Evolutionary conservation across 2,888 invertebrate species (phyloP).

Genomic region (Pheosia tremula): DNA sequence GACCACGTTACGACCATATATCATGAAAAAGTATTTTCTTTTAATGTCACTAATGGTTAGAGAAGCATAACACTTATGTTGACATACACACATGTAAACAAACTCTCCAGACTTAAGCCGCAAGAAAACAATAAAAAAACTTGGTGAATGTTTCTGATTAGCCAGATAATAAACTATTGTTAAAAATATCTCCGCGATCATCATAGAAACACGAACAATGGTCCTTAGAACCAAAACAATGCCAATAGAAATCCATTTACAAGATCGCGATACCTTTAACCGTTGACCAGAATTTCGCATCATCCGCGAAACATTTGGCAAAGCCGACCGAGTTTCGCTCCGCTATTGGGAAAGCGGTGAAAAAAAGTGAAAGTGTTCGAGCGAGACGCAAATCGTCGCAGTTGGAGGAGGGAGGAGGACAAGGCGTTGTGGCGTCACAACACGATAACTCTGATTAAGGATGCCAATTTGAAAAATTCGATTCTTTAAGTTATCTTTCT

Average conservation of each 20-base stretch:
- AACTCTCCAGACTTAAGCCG: not conserved
- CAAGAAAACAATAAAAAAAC: not conserved
- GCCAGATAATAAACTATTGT: slow-evolving; percentile 15
- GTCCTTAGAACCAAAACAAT: slow-evolving; percentile 45
- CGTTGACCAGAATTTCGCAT: slow-evolving; percentile 33
- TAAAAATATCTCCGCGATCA: slow-evolving; percentile 20
- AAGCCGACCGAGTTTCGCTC: slow-evolving; percentile 69
- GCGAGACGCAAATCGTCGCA: slow-evolving; percentile 45
- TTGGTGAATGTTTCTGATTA: not conserved
- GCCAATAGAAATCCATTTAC: slow-evolving; percentile 40
- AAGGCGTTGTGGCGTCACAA: slow-evolving; percentile 44
- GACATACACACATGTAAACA: too few species aligned
- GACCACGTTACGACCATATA: not conserved
- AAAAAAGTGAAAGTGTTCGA: slow-evolving; percentile 78
- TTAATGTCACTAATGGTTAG: too few species aligned
- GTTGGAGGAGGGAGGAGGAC: slow-evolving; percentile 51
- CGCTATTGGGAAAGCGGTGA: slow-evolving; percentile 76
- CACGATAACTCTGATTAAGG: slow-evolving; percentile 39
- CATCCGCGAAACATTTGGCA: slow-evolving; percentile 71
- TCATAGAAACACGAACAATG: slow-evolving; percentile 34
- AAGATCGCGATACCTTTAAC: slow-evolving; percentile 35
- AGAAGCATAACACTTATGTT: too few species aligned
- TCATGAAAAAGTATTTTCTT: not conserved
- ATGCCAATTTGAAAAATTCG: slow-evolving; percentile 28
- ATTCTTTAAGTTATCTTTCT: slow-evolving; percentile 14